Base-by-base conservation (phyloP, 1,140 invertebrate species). In the Drosophila bocqueti region DNA sequence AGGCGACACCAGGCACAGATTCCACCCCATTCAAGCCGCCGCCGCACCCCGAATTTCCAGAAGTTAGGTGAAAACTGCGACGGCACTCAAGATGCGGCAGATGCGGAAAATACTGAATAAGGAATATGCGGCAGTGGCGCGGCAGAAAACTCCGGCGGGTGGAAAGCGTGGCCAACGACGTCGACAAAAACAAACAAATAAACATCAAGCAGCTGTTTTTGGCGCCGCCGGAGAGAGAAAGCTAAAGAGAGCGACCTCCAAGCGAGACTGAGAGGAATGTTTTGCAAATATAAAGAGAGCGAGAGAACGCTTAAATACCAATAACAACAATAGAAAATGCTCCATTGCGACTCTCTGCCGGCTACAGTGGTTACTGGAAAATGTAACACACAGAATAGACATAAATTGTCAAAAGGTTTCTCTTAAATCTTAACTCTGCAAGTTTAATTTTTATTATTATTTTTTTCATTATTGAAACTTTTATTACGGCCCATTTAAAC, bases 131-230 rank as follows among this genome's bases (percentile, higher is more conserved):
- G 62, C 66, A 49, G 26, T 71, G 42, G 21, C 45, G 64, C 45
- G 60, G 58, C 52, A 68, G 29, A 45, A 47, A 75, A 75, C 71
- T 75, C 60, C 43, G 46, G 52, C 16, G 38, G 67, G 57, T 31
- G 46, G 47, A 49, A 50, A 73, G 69, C 58, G 54, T 69, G 69
- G 69, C 69, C 40, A 69, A 69, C 13, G 62, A 67, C 9, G 61
- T 46, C 62, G 80, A 78, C 64, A 64, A 76, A 84, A 84, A 78
- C 77, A 89, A 89, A 89, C 81, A 89, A 89, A 89, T 89, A 89
- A 89, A 89, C 84, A 90, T 79, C 31, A 72, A 89, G 77, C 84
- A 89, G 84, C 84, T 89, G 84, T 89, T 89, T 81, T 81, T 87
- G 68, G 72, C 80, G 80, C 60, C 83, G 66, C 38, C 50, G 38